Percentiles rank a stretch among this genome's conserved stretches.
Conservation (phyloP, 2,113 vertebrate species). For the Eudyptes chrysolophus region DNA sequence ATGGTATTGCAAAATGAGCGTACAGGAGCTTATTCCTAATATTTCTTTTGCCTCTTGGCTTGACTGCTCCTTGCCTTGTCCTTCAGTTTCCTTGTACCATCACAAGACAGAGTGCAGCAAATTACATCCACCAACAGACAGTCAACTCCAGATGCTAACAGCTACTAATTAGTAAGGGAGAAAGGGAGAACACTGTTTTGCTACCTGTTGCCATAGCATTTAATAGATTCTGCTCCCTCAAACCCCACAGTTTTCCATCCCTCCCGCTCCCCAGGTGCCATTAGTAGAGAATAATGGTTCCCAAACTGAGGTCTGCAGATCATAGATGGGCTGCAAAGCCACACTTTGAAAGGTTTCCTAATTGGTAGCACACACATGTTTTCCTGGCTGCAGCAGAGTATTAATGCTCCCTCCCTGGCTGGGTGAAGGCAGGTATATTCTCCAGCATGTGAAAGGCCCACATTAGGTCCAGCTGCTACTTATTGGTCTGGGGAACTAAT, state of each 20-base stretch:
- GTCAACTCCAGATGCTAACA: slow-evolving; percentile 34
- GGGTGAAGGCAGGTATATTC: neutral
- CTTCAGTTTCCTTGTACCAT: neutral
- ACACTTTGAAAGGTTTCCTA: slow-evolving; percentile 43
- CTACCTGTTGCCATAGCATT: slow-evolving; percentile 55
- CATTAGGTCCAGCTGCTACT: neutral
- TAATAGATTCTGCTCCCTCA: slow-evolving; percentile 28
- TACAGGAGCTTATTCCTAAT: neutral
- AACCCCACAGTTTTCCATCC: neutral
- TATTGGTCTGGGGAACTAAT: neutral
- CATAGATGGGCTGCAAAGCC: slow-evolving; percentile 30
- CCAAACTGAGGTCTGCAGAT: slow-evolving; percentile 18
- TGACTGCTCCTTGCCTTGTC: neutral
- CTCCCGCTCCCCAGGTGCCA: slow-evolving; percentile 8
- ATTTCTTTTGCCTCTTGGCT: neutral
- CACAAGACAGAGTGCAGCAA: neutral
- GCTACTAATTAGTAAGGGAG: slow-evolving; percentile 28
- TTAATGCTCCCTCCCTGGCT: neutral
- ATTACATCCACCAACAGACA: neutral
- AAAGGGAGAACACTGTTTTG: neutral
- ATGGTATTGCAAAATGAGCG: neutral
- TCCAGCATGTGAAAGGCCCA: neutral
- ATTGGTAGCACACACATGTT: neutral
- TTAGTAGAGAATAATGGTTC: slow-evolving; percentile 45
- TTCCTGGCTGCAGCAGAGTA: neutral